Conservation (phyloP, 2,797 vertebrate genomes). For the Oreochromis grahami region DNA sequence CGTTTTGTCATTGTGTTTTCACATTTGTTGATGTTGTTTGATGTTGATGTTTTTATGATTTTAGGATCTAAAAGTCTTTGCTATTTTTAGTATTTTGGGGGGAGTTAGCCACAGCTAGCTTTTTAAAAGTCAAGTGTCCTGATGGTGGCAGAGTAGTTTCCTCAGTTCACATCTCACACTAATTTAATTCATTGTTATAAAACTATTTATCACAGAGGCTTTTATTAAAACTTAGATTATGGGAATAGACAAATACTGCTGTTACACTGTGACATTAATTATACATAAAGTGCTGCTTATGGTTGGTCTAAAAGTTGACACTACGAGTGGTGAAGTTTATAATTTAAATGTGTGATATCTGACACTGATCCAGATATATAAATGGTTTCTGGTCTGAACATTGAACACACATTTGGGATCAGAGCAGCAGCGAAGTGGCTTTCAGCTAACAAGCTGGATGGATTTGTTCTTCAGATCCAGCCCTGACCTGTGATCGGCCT, state of each 20-base stretch:
- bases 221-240: background rate
- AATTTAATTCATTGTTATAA: background rate
- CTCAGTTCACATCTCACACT: background rate
- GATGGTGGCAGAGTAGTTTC: background rate
- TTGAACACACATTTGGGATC: background rate
- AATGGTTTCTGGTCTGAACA: background rate
- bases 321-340: background rate
- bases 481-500: conserved; percentile 37
- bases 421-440: background rate
- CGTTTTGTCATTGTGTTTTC: background rate
- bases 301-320: background rate
- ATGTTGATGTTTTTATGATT: background rate
- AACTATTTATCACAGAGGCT: background rate
- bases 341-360: background rate
- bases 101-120: background rate
- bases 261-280: background rate
- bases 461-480: conserved; percentile 16
- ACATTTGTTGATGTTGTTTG: background rate
- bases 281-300: background rate
- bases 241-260: background rate
- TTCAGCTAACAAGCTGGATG: conserved; percentile 45
- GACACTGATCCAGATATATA: background rate
- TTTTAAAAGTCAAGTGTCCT: background rate
- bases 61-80: background rate
- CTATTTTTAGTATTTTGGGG: background rate